Percentiles rank a stretch among this genome's conserved stretches.
phyloP scores from a whole-genome alignment of 2,797 vertebrate genomes.

The Etheostoma perlongum region DNA sequence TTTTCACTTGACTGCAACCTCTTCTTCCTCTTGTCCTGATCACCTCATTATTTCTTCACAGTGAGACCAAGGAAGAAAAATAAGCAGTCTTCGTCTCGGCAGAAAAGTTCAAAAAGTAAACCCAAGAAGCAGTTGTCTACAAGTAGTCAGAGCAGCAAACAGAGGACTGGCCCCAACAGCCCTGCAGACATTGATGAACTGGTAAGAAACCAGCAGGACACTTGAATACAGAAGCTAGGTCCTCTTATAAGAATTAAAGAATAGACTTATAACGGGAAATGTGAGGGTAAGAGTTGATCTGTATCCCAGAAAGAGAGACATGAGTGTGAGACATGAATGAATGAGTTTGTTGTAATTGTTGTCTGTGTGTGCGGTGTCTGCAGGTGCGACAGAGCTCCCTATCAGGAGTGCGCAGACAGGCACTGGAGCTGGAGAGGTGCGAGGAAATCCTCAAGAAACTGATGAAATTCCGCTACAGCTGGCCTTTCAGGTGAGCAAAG shows the following conservation, averaged over 20 bases:
- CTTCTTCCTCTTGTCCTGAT: background rate
- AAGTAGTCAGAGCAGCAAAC: slow-evolving; percentile 72
- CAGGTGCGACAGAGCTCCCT: slow-evolving; percentile 91
- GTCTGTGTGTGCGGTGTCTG: slow-evolving; percentile 7
- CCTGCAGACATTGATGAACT: slow-evolving; percentile 94
- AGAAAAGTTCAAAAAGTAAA: slow-evolving; percentile 85
- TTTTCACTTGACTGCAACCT: background rate
- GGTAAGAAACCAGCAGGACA: slow-evolving; percentile 81
- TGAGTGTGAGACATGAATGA: no score
- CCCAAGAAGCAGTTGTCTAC: slow-evolving; percentile 86
- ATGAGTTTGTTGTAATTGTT: background rate
- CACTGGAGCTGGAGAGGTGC: slow-evolving; percentile 92
- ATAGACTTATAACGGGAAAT: accelerated
- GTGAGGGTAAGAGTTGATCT: no score
- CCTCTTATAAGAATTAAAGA: background rate
- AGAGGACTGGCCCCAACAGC: slow-evolving; percentile 79
- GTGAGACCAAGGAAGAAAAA: slow-evolving; percentile 93
- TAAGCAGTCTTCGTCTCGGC: slow-evolving; percentile 83
- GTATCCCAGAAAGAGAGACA: no score
- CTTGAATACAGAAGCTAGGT: background rate
- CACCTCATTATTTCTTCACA: slow-evolving; percentile 62
- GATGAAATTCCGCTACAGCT: slow-evolving; percentile 95
- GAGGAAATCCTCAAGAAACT: slow-evolving; percentile 95
- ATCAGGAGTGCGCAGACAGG: slow-evolving; percentile 84
- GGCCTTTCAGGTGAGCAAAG: slow-evolving; percentile 94